Base-by-base conservation (phyloP, 2,888 invertebrate genomes). In the Blera fallax region DNA sequence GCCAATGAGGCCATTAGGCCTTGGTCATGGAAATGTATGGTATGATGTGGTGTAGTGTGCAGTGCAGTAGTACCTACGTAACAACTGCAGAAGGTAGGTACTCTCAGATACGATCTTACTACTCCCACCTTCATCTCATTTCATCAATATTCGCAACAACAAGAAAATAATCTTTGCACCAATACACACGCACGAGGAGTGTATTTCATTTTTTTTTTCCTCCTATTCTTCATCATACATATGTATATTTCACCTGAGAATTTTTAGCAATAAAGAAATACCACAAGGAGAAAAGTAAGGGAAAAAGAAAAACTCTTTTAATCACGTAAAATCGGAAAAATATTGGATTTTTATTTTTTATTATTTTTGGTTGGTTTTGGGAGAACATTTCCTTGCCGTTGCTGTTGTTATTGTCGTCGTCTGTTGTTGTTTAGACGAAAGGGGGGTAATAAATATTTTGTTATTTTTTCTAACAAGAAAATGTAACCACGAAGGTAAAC, bases 401-500 rank as follows among this genome's bases (percentile, higher is more conserved):
- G 73, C 64, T 65, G 67, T 27, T 69, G 48, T 72, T 73, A 43
- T 43, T 62, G 58, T 80, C 24, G 43, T 67, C 10, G 48, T 10
- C 1, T 40, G 32, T 24, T 34, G 58, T 43, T 56, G 18, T 50
- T n/a, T 67, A 18, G 14, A 40, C 29, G 32, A 34, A 10, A 5
- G 45, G 27, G 21, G 34, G 45, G 50, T 54, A 14, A 69, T 73
- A 54, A 77, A 65, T 50, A 43, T 69, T 70, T 70, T 83, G 73
- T 79, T 83, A 43, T 74, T 72, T 83, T 74, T 79, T 64, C 32
- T 76, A 80, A 64, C 80, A 80, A 79, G 62, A 67, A 69, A 79
- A 84, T 72, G 48, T 79, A 81, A 81, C 76, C 76, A 72, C 85
- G 85, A 85, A 85, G 85, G 85, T 85, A 85, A 85, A 85, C 85